These are phyloP conservation scores for Vanacampus margaritifer DNA, from an alignment of 2,113 vertebrate genomes.

Conservation along the genomic window DNA sequence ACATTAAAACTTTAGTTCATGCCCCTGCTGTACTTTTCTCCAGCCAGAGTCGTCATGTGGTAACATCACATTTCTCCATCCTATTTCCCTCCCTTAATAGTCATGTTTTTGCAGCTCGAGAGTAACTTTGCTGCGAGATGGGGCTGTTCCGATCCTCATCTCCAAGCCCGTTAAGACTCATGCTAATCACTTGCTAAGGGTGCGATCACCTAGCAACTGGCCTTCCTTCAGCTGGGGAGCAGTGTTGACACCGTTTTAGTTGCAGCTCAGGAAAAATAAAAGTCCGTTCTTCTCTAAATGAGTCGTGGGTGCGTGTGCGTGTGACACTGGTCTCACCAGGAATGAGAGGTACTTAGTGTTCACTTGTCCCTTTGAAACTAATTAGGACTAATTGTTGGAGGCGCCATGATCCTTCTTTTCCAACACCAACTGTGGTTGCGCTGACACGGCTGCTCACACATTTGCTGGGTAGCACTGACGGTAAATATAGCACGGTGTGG, in stretches of 20 bases:
- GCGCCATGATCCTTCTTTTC: slow-evolving; percentile 31
- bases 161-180: slow-evolving; percentile 27
- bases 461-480: slow-evolving; percentile 45
- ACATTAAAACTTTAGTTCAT: too few relatives aligned
- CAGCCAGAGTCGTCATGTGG: not conserved
- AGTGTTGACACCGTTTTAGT: not conserved
- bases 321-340: not conserved
- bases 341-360: slow-evolving; percentile 12
- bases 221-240: slow-evolving; percentile 12
- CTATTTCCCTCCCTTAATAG: slow-evolving; percentile 3
- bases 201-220: slow-evolving; percentile 66
- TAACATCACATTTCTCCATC: not conserved
- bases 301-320: not conserved
- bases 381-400: slow-evolving; percentile 44
- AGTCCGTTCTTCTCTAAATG: slow-evolving; percentile 12
- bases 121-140: slow-evolving; percentile 24
- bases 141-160: slow-evolving; percentile 17
- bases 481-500: slow-evolving; percentile 69
- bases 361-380: slow-evolving; percentile 27
- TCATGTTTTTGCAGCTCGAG: slow-evolving; percentile 1
- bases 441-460: slow-evolving; percentile 51
- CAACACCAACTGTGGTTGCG: slow-evolving; percentile 36
- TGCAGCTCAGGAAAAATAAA: not conserved
- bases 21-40: not conserved
- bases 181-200: slow-evolving; percentile 38